phyloP scores from a whole-genome alignment of 1,140 invertebrate species.

The Pissodes strobi region DNA sequence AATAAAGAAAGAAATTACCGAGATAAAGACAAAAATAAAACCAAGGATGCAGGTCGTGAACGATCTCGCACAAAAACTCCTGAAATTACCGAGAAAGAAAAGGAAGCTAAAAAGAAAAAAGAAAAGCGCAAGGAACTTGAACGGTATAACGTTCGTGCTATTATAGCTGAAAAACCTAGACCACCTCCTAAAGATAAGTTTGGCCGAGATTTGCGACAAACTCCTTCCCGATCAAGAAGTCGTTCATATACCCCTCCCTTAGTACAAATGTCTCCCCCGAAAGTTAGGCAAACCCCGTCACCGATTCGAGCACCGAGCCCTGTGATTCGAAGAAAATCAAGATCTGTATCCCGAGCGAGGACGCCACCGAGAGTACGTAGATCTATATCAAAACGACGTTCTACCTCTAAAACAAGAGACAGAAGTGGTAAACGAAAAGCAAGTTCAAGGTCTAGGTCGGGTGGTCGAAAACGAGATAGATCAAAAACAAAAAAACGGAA shows the following conservation, averaged over 20 bases:
- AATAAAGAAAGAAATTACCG: conserved; percentile 83
- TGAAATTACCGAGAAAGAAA: conserved; percentile 51
- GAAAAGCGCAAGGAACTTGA: conserved; percentile 79
- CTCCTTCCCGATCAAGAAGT: conserved; percentile 47
- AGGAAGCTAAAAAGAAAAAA: conserved; percentile 61
- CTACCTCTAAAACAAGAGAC: conserved; percentile 50
- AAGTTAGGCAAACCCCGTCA: conserved; percentile 33
- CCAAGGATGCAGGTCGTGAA: conserved; percentile 41
- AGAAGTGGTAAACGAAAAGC: conserved; percentile 56
- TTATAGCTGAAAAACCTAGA: conserved; percentile 72
- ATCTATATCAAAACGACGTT: conserved; percentile 38
- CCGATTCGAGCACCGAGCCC: conserved; percentile 27
- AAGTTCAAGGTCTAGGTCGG: conserved; percentile 59
- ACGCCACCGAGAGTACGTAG: conserved; percentile 47
- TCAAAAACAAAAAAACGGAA: conserved; percentile 51
- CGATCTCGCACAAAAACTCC: conserved; percentile 39
- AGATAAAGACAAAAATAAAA: conserved; percentile 60
- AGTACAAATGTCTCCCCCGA: conserved; percentile 33
- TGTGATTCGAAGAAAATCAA: conserved; percentile 40
- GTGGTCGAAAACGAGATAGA: conserved; percentile 53
- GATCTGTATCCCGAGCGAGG: conserved; percentile 46
- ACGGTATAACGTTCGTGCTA: conserved; percentile 78
- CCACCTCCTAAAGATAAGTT: conserved; percentile 74
- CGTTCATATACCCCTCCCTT: conserved; percentile 35
- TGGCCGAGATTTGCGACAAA: conserved; percentile 69